phyloP scores from a whole-genome alignment of 2,888 invertebrate genomes.

The Tolmerus cingulatus region DNA sequence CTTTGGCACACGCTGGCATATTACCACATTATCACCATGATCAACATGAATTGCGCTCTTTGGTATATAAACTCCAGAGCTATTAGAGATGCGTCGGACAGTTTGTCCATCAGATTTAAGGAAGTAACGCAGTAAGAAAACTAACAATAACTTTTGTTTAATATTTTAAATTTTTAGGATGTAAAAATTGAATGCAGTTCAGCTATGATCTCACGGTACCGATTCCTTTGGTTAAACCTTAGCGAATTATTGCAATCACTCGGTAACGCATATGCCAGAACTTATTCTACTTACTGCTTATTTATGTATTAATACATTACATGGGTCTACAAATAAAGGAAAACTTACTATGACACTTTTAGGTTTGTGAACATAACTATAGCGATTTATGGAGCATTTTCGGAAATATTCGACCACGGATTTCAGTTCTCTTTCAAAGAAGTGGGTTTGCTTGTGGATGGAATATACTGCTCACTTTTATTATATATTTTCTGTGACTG shows the following conservation, averaged over 20 bases:
- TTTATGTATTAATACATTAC: conserved; percentile 66
- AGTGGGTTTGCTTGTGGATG: conserved; percentile 71
- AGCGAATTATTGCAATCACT: conserved; percentile 71
- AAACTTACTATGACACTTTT: neutral
- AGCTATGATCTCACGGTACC: conserved; percentile 69
- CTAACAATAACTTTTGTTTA: conserved; percentile 22
- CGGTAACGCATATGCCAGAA: conserved; percentile 74
- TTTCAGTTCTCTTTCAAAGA: conserved; percentile 73
- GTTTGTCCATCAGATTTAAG: conserved; percentile 65
- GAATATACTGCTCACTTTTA: conserved; percentile 68
- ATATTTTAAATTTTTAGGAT: conserved; percentile 63
- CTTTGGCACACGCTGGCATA: conserved; percentile 66
- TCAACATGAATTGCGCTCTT: conserved; percentile 74
- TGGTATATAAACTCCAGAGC: conserved; percentile 74
- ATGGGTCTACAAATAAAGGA: neutral
- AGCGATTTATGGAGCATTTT: conserved; percentile 71
- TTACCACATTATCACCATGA: conserved; percentile 72
- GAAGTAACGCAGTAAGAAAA: conserved; percentile 50
- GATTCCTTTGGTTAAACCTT: conserved; percentile 71
- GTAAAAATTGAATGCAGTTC: conserved; percentile 67
- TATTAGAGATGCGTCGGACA: conserved; percentile 69
- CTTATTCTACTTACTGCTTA: conserved; percentile 72
- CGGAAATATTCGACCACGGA: conserved; percentile 74
- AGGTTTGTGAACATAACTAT: conserved; percentile 74
- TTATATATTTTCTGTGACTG: conserved; percentile 73